These are phyloP conservation scores for Sula dactylatra DNA, from an alignment of 2,113 vertebrate species.

Conservation along the genomic window DNA sequence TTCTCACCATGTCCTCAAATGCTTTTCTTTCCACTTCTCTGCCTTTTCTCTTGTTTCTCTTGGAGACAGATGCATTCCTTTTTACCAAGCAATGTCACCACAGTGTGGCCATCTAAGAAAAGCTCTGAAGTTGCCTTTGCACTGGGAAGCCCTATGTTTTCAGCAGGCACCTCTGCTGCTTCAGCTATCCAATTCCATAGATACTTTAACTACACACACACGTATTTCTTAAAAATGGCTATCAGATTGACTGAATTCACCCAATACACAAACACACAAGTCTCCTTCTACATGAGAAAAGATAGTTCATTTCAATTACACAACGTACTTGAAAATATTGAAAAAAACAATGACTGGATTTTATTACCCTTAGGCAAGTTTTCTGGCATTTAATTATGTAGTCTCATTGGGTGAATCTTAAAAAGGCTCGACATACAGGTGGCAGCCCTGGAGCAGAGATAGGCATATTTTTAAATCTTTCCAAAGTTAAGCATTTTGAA, in stretches of 20 bases:
- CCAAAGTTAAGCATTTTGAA: background rate
- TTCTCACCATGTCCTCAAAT: background rate
- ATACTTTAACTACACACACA: background rate
- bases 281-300: background rate
- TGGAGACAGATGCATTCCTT: background rate
- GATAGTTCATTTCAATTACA: background rate
- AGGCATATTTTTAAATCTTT: background rate
- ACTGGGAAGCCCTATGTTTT: background rate
- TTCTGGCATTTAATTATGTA: slow-evolving; percentile 20
- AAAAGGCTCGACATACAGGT: background rate
- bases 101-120: background rate
- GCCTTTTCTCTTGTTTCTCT: background rate
- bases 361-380: slow-evolving; percentile 9
- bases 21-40: background rate
- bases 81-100: background rate
- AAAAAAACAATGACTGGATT: fast-evolving
- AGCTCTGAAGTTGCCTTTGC: background rate
- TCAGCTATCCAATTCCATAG: background rate
- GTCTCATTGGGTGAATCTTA: slow-evolving; percentile 10
- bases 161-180: background rate
- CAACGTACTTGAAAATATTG: background rate
- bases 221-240: background rate
- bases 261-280: background rate
- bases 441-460: background rate
- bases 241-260: background rate